Evolutionary conservation across 1,140 invertebrate genomes (phyloP), one percentile per base, ranked within the genome.

Genomic region (Macrobrachium rosenbergii): DNA sequence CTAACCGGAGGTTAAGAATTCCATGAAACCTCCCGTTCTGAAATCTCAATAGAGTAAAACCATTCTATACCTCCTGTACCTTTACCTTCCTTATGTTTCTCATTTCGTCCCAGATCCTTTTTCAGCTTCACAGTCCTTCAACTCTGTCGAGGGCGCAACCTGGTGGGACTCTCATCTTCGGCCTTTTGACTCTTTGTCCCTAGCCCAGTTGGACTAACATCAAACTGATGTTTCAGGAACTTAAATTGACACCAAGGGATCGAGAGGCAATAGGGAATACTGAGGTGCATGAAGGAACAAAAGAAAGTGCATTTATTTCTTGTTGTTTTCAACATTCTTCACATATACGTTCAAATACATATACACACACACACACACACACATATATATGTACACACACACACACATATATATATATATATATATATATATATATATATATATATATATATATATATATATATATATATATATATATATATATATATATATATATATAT

Each of bases 381-480:
- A 69, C 5, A 69, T 69, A 69, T 69, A 69, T 21, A 69, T 69
- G n/a, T 21, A 69, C 16, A 69, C n/a, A 69, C 16, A 69, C 5
- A 69, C 16, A 69, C n/a, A 69, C 16, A 69, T 10, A 69, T 21
- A 69, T 8, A 69, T 21, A 69, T 21, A 21, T 21, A 69, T 21
- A 69, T 8, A 69, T 69, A 69, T 69, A 69, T 69, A 21, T 69
- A 69, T 69, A 69, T 21, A 69, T 23, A 69, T 69, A 69, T 69
- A 21, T 69, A 69, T 69, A 69, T 21, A 69, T 69, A 69, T 69
- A 69, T 69, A 69, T 69, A 69, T 69, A 69, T 69, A 23, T 69
- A 69, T 69, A 69, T 69, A 69, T 69, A 69, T 69, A 69, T 69
- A 69, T 69, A 69, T 69, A 69, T 69, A 69, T 69, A 69, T 69